Evolutionary conservation across 2,797 vertebrate genomes (phyloP).

Genomic region (Malurus splendens): DNA sequence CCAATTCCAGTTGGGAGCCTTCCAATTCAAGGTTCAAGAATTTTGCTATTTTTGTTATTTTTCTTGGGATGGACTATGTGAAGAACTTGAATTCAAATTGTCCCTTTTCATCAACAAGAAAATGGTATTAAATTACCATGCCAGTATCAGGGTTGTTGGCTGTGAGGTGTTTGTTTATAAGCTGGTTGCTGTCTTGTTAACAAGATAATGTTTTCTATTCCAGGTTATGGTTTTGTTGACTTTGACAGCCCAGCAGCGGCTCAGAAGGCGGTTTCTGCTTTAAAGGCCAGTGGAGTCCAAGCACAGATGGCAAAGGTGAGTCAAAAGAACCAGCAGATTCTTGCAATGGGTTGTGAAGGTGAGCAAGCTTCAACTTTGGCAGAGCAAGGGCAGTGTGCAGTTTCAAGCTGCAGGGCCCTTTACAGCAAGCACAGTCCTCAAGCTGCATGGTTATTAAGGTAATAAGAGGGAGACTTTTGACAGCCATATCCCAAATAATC

Average conservation of each 20-base stretch:
- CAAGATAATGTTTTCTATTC: conserved; percentile 33
- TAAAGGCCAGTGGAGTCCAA: conserved; percentile 93
- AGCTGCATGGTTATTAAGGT: background rate
- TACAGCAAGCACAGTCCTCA: background rate
- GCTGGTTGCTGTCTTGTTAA: background rate
- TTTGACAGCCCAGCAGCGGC: conserved; percentile 95
- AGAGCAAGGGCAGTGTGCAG: background rate
- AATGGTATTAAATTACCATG: background rate
- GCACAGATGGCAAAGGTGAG: conserved; percentile 99
- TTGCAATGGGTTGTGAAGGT: background rate
- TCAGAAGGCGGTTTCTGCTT: conserved; percentile 94
- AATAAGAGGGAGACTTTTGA: background rate
- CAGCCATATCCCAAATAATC: background rate
- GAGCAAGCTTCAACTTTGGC: background rate
- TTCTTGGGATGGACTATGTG: rapidly evolving
- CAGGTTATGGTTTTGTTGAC: conserved; percentile 98
- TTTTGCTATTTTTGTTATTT: background rate
- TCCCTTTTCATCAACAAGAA: background rate
- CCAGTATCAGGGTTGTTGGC: background rate
- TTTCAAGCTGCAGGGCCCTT: background rate
- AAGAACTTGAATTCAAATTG: background rate
- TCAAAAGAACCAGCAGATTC: conserved; percentile 11
- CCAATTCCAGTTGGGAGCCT: too few relatives aligned
- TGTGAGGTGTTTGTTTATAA: background rate
- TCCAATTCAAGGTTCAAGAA: background rate